Evolutionary conservation across 2,113 vertebrate species (phyloP).

Genomic region (Bostrychus sinensis): DNA sequence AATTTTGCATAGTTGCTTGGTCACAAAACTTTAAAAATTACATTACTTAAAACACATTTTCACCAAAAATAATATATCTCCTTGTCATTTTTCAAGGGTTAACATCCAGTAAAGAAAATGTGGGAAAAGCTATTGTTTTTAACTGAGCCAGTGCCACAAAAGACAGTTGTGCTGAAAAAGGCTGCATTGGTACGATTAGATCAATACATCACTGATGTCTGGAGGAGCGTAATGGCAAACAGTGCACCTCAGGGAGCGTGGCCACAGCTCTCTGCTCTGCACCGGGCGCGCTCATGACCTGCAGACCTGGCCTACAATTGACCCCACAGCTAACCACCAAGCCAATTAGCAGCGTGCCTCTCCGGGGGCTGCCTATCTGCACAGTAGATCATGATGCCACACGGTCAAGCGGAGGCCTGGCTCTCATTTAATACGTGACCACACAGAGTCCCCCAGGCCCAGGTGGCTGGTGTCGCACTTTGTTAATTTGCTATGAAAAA

Average conservation of each 20-base stretch:
- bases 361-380: constrained; percentile 35
- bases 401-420: constrained; percentile 18
- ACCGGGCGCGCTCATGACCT: constrained; percentile 37
- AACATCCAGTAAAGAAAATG: not conserved
- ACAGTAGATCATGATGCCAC: constrained; percentile 45
- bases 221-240: constrained; percentile 25
- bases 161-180: constrained; percentile 4
- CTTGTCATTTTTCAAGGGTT: not conserved
- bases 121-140: not conserved
- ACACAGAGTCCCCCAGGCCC: constrained; percentile 13
- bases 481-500: constrained; percentile 8
- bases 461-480: constrained; percentile 1
- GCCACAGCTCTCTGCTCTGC: constrained; percentile 29
- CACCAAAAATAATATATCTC: too few relatives aligned
- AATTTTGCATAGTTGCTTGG: too few relatives aligned
- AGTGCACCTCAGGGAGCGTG: constrained; percentile 24
- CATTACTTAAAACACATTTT: too few relatives aligned
- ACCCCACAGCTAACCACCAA: constrained; percentile 60
- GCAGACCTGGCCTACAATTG: constrained; percentile 43
- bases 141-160: not conserved
- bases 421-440: constrained; percentile 21
- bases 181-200: constrained; percentile 14
- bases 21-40: too few relatives aligned
- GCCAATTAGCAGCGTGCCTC: constrained; percentile 61
- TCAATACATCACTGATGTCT: constrained; percentile 54